Conservation (phyloP, 2,888 invertebrate genomes). For the Notodromas monacha region DNA sequence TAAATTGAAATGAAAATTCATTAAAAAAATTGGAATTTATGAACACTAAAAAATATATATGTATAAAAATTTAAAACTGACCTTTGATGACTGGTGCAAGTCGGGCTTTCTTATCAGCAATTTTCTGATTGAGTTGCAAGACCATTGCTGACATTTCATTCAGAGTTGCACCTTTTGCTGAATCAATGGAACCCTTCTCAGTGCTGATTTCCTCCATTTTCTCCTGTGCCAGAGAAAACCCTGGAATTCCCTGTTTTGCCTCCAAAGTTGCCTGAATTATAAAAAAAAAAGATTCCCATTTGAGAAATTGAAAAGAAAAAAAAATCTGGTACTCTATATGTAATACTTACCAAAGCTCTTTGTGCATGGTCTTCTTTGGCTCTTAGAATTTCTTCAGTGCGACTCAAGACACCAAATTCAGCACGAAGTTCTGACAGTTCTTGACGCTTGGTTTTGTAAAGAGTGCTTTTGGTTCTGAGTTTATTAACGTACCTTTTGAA, state of each 20-base stretch:
- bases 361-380: conserved; percentile 19
- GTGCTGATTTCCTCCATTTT: conserved; percentile 23
- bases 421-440: conserved; percentile 38
- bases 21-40: too few relatives aligned
- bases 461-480: conserved; percentile 38
- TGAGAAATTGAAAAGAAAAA: too few relatives aligned
- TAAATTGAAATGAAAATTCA: too few relatives aligned
- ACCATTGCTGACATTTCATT: conserved; percentile 22
- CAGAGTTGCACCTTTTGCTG: conserved; percentile 20
- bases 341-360: conserved; percentile 21
- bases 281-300: too few relatives aligned
- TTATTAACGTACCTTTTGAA: conserved; percentile 51
- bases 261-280: conserved; percentile 14
- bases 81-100: conserved; percentile 22
- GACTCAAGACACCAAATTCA: conserved; percentile 36
- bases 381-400: conserved; percentile 36
- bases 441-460: conserved; percentile 43
- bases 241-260: conserved; percentile 16
- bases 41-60: too few relatives aligned
- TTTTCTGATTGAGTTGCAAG: conserved; percentile 19
- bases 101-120: conserved; percentile 28
- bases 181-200: conserved; percentile 20
- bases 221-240: conserved; percentile 22
- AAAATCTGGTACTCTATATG: not conserved
- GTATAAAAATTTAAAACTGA: too few relatives aligned